Evolutionary conservation across 2,888 invertebrate species (phyloP).

Genomic region (Mimas tiliae): DNA sequence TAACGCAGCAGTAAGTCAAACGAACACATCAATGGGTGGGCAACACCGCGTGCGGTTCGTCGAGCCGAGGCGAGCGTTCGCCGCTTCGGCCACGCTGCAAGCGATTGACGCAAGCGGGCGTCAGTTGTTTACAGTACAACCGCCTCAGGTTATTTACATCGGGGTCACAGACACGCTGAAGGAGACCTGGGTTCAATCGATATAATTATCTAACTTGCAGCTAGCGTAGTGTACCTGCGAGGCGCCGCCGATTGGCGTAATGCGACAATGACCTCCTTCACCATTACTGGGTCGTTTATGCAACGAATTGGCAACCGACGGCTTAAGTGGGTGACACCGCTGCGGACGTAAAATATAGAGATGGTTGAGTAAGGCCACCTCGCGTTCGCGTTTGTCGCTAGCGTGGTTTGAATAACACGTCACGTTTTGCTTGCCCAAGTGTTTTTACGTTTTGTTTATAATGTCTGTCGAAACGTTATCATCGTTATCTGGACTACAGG

Average conservation of each 20-base stretch:
- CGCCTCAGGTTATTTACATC: conserved; percentile 83
- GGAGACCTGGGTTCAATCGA: conserved; percentile 77
- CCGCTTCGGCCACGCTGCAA: conserved; percentile 53
- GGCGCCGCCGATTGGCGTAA: conserved; percentile 54
- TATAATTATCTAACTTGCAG: conserved; percentile 75
- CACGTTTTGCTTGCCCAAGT: conserved; percentile 48
- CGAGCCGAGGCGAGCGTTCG: conserved; percentile 35
- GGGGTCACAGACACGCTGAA: conserved; percentile 83
- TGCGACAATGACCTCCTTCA: conserved; percentile 81
- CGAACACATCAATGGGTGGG: conserved; percentile 60
- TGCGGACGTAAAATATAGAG: conserved; percentile 60
- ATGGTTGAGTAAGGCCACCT: conserved; percentile 68
- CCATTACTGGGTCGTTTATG: conserved; percentile 79
- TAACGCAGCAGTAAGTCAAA: conserved; percentile 58
- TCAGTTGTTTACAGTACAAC: conserved; percentile 80
- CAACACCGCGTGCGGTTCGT: conserved; percentile 34
- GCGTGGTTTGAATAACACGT: conserved; percentile 37
- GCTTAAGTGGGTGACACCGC: conserved; percentile 68
- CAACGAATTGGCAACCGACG: conserved; percentile 71
- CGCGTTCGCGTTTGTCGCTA: conserved; percentile 45
- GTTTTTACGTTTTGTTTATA: conserved; percentile 46
- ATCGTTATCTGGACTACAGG: conserved; percentile 64
- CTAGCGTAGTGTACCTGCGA: conserved; percentile 53
- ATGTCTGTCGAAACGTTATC: conserved; percentile 60
- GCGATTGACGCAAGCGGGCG: conserved; percentile 77